These are phyloP conservation scores for Drosophila malerkotliana DNA, from an alignment of 1,140 invertebrate genomes.

Conservation along the genomic window DNA sequence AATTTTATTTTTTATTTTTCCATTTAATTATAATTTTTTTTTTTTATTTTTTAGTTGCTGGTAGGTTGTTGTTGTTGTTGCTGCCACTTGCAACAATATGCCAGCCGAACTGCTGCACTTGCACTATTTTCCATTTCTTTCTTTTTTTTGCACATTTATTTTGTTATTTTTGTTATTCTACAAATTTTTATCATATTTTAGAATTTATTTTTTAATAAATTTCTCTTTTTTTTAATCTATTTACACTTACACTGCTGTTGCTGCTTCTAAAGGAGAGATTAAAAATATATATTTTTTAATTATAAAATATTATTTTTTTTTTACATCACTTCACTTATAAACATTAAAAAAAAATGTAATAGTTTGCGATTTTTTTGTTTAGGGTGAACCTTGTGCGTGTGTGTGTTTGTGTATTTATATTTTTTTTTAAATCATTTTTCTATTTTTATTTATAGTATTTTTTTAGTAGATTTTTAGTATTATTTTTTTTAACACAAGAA, in stretches of 20 bases:
- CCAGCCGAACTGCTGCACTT: constrained; percentile 8
- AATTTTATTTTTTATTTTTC: constrained; percentile 8
- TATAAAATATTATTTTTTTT: background rate
- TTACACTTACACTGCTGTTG: constrained; percentile 59
- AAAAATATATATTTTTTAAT: constrained; percentile 2
- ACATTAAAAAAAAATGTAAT: constrained; percentile 11
- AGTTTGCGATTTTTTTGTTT: background rate
- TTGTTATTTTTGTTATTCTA: constrained; percentile 25
- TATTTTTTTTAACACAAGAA: background rate
- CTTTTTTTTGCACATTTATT: constrained; percentile 11
- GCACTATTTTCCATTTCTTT: constrained; percentile 13
- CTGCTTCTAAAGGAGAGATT: background rate
- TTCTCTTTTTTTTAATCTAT: constrained; percentile 37
- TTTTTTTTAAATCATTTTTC: background rate
- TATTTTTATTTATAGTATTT: background rate
- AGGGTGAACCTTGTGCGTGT: background rate
- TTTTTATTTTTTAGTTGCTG: constrained; percentile 5
- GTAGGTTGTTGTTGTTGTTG: constrained; percentile 24
- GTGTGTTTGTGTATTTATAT: background rate
- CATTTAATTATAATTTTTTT: constrained; percentile 3
- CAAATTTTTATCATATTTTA: constrained; percentile 2
- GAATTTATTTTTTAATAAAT: constrained; percentile 8
- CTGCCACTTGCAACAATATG: constrained; percentile 24
- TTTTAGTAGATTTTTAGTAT: background rate
- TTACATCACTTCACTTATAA: constrained; percentile 12